Percentiles rank a stretch among this genome's conserved stretches.
Evolutionary conservation across 2,797 vertebrate species (phyloP).

Genomic region (Anisognathus igniventris): DNA sequence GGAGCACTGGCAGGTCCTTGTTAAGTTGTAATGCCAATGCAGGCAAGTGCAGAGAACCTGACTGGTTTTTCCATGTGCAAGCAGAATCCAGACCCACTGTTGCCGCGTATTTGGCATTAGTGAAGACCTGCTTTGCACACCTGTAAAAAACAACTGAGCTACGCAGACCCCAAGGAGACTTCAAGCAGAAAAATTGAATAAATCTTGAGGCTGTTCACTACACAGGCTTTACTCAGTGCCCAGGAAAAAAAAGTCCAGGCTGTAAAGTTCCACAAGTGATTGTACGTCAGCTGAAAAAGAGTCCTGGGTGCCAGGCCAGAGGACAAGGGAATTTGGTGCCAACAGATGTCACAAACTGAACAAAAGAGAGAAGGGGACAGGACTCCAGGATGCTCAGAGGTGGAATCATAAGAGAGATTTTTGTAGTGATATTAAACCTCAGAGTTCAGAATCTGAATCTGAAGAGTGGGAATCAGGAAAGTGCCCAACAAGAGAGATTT

Average conservation of each 20-base stretch:
- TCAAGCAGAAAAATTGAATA: neutral
- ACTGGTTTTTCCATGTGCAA: neutral
- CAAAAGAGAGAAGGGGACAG: neutral
- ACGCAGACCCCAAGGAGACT: neutral
- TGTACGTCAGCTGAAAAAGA: neutral
- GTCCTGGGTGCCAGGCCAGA: neutral
- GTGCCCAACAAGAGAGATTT: neutral
- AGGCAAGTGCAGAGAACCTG: neutral
- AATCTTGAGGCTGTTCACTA: neutral
- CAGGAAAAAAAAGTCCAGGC: neutral
- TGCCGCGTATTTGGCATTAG: neutral
- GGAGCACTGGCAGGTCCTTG: neutral
- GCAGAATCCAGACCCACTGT: neutral
- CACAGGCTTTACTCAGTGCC: neutral
- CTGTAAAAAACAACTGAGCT: neutral
- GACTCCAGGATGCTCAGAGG: no score
- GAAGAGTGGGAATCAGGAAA: neutral
- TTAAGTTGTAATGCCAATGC: accelerated
- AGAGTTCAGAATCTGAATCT: neutral
- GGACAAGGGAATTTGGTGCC: neutral
- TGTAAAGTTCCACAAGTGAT: neutral
- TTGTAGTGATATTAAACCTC: neutral
- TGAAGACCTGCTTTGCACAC: neutral
- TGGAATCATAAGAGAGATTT: neutral
- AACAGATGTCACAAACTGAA: neutral